Conservation (phyloP, 2,888 invertebrate genomes). For the Callinectes sapidus region DNA sequence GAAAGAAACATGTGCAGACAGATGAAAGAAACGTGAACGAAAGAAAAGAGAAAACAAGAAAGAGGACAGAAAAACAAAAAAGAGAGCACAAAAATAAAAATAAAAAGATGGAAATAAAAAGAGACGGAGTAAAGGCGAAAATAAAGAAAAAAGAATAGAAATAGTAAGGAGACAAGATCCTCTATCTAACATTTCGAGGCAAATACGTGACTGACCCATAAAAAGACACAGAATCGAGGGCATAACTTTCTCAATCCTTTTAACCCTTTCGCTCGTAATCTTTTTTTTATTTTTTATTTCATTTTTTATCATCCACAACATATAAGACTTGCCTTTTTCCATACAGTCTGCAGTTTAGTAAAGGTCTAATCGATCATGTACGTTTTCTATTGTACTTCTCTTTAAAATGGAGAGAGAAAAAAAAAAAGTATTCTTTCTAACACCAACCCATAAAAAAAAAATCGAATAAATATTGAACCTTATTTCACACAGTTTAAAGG, state of each 20-base stretch:
- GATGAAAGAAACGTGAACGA: not conserved
- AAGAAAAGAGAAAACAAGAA: not conserved
- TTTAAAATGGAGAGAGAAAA: too few relatives aligned
- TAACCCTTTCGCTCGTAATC: not conserved
- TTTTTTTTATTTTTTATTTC: too few relatives aligned
- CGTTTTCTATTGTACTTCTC: too few relatives aligned
- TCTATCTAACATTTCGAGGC: not conserved
- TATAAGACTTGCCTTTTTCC: not conserved
- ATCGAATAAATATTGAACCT: too few relatives aligned
- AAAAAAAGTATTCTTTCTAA: too few relatives aligned
- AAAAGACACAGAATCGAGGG: not conserved
- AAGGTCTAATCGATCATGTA: too few relatives aligned
- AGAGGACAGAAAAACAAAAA: not conserved
- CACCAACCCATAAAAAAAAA: too few relatives aligned
- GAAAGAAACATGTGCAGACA: not conserved
- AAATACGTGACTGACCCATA: not conserved
- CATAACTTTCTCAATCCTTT: not conserved
- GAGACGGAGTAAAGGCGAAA: not conserved
- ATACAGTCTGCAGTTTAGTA: too few relatives aligned
- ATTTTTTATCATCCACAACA: not conserved
- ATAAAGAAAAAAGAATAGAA: not conserved
- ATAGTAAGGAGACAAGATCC: not conserved
- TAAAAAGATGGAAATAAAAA: not conserved
- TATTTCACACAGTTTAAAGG: too few relatives aligned
- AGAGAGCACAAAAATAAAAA: not conserved